Base-by-base conservation (phyloP, 2,113 vertebrate genomes). In the Pelmatolapia mariae region DNA sequence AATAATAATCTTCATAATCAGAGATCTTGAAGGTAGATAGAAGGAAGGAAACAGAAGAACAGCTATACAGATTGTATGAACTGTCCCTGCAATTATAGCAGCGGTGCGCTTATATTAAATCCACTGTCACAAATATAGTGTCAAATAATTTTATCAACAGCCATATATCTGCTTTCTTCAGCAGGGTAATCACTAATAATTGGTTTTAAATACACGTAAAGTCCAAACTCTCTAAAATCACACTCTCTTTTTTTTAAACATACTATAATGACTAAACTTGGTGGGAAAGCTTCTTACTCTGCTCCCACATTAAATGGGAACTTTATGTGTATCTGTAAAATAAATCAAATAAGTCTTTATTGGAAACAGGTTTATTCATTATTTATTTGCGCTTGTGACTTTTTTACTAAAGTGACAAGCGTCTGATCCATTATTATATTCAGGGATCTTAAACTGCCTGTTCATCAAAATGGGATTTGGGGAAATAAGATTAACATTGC, bases 401-500 rank as follows among this genome's bases (percentile, higher is more conserved):
- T 40, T 31, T 66, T 45, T 18, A 66, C 66, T 71, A 16, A 86
- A 82, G 19, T 52, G 52, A 90, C 66, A 86, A 76, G 52, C 79
- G 80, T 80, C 57, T 45, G 47, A 90, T 84, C 63, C 53, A 47
- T 86, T 79, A 9, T 84, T 79, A 84, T 52, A 85, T 83, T 40
- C 84, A 3, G n/a, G 81, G 81, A 83, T 73, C 36, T 40, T 29
- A 15, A 9, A 3, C 82, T 84, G 66, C 76, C 81, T n/a, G 24
- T 73, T 80, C 81, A 86, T 87, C 76, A 71, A 26, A 86, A 81
- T 52, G 26, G 76, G 85, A 89, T 91, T 89, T 86, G 16, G 31
- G 3, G 18, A 79, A 78, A 50, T 31, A 50, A n/a, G 43, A 80
- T 82, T 85, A 86, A 86, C 76, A 63, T 83, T 80, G 63, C 81